These are phyloP conservation scores for Oncorhynchus keta DNA, from an alignment of 2,113 vertebrate genomes.

Conservation along the genomic window DNA sequence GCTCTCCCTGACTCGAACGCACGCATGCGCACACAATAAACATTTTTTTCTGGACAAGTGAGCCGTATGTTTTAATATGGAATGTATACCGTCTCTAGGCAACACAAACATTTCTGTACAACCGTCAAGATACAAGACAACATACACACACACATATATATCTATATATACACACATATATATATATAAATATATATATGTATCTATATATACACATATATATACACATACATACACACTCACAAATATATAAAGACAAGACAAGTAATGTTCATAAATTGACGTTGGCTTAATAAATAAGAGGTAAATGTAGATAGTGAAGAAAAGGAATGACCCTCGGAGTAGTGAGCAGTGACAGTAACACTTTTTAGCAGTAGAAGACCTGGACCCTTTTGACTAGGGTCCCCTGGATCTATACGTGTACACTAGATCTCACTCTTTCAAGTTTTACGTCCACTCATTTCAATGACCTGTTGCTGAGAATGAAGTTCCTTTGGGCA, in stretches of 20 bases:
- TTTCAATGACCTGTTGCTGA: neutral
- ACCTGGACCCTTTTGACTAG: neutral
- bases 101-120: slow-evolving; percentile 34
- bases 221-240: neutral
- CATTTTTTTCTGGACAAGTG: neutral
- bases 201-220: neutral
- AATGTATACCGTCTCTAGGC: slow-evolving; percentile 21
- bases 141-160: neutral
- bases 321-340: neutral
- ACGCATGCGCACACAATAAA: neutral
- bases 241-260: slow-evolving; percentile 33
- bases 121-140: slow-evolving; percentile 12
- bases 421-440: neutral
- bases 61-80: slow-evolving; percentile 36
- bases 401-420: neutral
- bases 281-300: slow-evolving; percentile 48
- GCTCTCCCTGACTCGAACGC: neutral
- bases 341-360: neutral
- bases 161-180: rapidly evolving
- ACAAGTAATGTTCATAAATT: slow-evolving; percentile 28
- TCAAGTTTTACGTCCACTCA: neutral
- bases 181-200: no score
- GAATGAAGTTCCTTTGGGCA: neutral
- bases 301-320: slow-evolving; percentile 21
- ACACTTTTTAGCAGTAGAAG: neutral